A percentile compares a stretch with the other conserved stretches of the same genome.
These are phyloP conservation scores for Vicugna pacos DNA, from an alignment of 2,113 vertebrate genomes.

Conservation along the genomic window DNA sequence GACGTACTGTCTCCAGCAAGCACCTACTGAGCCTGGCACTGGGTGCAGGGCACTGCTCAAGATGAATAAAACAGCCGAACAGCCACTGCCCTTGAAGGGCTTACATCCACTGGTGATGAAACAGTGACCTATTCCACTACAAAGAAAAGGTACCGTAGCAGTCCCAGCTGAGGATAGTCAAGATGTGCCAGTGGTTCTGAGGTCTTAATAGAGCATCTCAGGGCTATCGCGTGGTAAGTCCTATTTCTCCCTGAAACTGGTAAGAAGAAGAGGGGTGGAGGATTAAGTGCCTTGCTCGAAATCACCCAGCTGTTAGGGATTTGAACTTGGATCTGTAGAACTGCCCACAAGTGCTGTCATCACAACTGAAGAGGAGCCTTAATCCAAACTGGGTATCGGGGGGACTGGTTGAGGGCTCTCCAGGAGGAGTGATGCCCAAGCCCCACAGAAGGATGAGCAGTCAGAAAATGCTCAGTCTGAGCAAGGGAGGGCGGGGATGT, in stretches of 20 bases:
- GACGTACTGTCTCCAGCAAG: rapidly evolving
- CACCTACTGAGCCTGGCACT: background rate
- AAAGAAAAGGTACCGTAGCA: background rate
- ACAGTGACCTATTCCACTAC: background rate
- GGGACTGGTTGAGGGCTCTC: background rate
- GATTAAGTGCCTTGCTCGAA: background rate
- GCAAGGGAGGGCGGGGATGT: background rate
- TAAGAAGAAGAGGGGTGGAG: background rate
- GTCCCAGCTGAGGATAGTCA: background rate
- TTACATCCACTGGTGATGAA: background rate
- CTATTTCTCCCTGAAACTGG: background rate
- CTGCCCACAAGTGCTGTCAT: too few species aligned
- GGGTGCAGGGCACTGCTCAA: background rate
- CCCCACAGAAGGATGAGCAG: background rate
- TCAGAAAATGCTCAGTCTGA: background rate
- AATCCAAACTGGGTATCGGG: rapidly evolving
- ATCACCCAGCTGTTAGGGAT: background rate
- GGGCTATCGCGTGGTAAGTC: background rate
- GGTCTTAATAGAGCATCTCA: background rate
- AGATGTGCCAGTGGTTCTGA: background rate
- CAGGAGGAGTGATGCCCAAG: background rate
- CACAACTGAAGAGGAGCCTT: background rate
- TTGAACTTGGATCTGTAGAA: background rate
- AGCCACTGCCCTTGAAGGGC: background rate
- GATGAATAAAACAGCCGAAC: too few species aligned